These are phyloP conservation scores for Andrena praecox DNA, from an alignment of 2,888 invertebrate genomes.

Conservation along the genomic window DNA sequence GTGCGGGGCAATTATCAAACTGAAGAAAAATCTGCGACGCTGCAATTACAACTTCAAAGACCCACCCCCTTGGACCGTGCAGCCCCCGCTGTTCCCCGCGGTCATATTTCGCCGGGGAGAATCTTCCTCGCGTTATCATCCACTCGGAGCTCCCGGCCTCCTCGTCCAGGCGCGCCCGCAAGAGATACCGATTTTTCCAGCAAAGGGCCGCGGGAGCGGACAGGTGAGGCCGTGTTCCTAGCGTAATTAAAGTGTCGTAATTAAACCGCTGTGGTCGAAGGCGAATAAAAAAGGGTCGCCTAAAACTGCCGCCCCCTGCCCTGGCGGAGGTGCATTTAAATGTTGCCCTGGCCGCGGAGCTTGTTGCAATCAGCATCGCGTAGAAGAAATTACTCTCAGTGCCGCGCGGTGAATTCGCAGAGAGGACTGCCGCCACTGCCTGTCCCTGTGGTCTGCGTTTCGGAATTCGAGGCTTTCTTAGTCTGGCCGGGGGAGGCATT, in stretches of 20 bases:
- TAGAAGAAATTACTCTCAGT: slow-evolving; percentile 43
- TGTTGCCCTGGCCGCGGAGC: neutral
- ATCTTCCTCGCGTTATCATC: slow-evolving; percentile 3
- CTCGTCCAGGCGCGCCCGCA: slow-evolving; percentile 5
- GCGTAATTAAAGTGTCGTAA: slow-evolving; percentile 67
- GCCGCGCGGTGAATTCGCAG: slow-evolving; percentile 4
- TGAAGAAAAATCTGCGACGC: slow-evolving; percentile 27
- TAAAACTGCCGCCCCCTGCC: slow-evolving; percentile 13
- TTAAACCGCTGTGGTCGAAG: slow-evolving; percentile 58
- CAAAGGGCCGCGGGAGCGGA: slow-evolving; percentile 13
- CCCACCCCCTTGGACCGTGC: neutral
- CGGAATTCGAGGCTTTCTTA: slow-evolving; percentile 31
- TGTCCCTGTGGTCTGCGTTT: neutral
- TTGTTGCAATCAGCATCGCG: slow-evolving; percentile 31
- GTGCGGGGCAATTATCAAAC: slow-evolving; percentile 42
- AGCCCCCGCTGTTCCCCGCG: neutral
- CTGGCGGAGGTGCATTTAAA: slow-evolving; percentile 14
- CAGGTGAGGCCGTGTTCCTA: slow-evolving; percentile 4
- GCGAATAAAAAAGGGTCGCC: slow-evolving; percentile 38
- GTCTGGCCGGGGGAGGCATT: slow-evolving; percentile 11
- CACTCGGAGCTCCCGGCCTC: slow-evolving; percentile 19
- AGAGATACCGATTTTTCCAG: slow-evolving; percentile 56
- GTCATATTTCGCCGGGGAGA: slow-evolving; percentile 1
- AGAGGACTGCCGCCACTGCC: neutral
- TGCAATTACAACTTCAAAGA: slow-evolving; percentile 47